Evolutionary conservation across 2,888 invertebrate genomes (phyloP).

Genomic region (Andrena flavipes): DNA sequence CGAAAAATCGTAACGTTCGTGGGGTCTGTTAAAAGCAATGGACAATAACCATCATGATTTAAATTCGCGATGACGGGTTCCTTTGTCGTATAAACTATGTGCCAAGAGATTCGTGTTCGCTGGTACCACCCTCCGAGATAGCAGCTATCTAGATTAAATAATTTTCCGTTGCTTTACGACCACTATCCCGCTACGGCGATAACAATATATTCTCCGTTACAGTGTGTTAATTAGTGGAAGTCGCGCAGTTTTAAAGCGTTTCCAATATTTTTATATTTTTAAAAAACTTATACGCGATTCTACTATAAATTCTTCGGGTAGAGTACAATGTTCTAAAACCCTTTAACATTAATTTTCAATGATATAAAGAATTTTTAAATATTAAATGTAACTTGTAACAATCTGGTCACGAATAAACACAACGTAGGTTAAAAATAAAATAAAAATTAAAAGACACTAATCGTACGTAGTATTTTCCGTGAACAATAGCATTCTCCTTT

Average conservation of each 20-base stretch:
- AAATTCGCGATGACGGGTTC: constrained; percentile 1
- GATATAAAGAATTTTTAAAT: too few species aligned
- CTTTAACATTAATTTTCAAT: too few species aligned
- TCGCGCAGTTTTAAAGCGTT: not conserved
- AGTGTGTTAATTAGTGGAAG: constrained; percentile 28
- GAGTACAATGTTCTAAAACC: too few species aligned
- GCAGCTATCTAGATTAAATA: constrained; percentile 52
- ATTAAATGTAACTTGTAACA: too few species aligned
- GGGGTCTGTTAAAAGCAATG: not conserved
- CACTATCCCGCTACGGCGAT: constrained; percentile 7
- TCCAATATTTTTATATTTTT: not conserved
- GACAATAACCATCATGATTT: constrained; percentile 11
- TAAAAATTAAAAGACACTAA: too few species aligned
- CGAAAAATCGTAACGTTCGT: too few species aligned
- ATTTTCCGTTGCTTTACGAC: constrained; percentile 28
- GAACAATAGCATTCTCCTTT: too few species aligned
- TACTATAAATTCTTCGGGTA: too few species aligned
- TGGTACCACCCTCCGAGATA: constrained; percentile 23
- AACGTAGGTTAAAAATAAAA: too few species aligned
- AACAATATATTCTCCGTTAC: constrained; percentile 34
- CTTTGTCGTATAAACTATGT: not conserved
- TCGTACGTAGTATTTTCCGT: too few species aligned
- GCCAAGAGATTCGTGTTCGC: constrained; percentile 21
- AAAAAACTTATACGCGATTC: too few species aligned
- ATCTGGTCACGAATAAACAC: too few species aligned